Evolutionary conservation across 2,113 vertebrate species (phyloP), one percentile per base, ranked within the genome.

Genomic region (Aegotheles bennettii): DNA sequence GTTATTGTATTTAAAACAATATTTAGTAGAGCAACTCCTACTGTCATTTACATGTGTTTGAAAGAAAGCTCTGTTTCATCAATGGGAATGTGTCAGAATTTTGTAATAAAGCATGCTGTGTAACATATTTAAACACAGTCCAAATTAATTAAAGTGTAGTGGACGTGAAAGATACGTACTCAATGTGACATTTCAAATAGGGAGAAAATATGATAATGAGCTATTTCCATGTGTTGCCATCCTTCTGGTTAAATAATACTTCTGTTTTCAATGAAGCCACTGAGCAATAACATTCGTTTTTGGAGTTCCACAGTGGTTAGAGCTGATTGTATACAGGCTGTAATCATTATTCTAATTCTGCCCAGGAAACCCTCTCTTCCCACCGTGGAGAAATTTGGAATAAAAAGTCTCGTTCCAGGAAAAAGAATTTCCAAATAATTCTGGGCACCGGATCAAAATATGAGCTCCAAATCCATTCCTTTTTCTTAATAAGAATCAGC

Each of bases 401-500:
- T 95, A 94, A 97, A 97, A 96, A 93, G 94, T 95, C 94, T 96
- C 96, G 26, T 97, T 97, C 92, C 91, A 97, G 91, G 96, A 97
- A 97, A 98, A 97, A 95, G 68, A 96, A 93, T 96, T 96, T 97
- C 95, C 79, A 96, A 95, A 96, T 96, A 93, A 96, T 94, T 76
- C 95, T 97, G 92, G 95, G 92, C 95, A 95, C 61, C 65, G 90
- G 89, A 81, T 97, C 95, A 96, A 92, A 96, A 81, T 83, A 89
- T 64, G 70, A 93, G 76, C 68, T 94, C 95, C 88, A 97, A 96
- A 97, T 97, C 89, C 85, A 1, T 96, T 97, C 92, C 95, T 97
- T 97, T 94, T 94, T 94, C 96, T 95, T 97, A 98, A 97, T 97
- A 93, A 94, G 94, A 97, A 97, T 95, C 96, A 97, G 90, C 93